These are phyloP conservation scores for Barnardius zonarius DNA, from an alignment of 2,113 vertebrate species.

Conservation along the genomic window DNA sequence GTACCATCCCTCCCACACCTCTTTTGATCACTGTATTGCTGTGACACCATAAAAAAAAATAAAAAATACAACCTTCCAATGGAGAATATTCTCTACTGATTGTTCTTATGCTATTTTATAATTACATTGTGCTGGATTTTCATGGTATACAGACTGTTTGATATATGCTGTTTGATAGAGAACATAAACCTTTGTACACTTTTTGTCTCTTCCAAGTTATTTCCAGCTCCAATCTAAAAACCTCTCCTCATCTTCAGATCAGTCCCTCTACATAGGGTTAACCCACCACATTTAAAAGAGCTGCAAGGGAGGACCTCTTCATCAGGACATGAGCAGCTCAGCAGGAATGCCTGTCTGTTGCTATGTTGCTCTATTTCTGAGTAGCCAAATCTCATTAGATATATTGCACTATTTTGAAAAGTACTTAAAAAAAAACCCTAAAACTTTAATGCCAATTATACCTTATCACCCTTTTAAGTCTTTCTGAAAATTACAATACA, in stretches of 20 bases:
- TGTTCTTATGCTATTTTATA: neutral
- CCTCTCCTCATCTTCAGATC: neutral
- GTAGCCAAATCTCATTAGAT: neutral
- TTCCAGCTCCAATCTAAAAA: neutral
- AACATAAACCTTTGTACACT: neutral
- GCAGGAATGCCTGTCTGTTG: neutral
- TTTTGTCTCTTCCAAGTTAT: neutral
- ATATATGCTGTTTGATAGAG: neutral
- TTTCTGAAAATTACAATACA: neutral
- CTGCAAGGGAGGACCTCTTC: neutral
- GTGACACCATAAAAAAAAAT: neutral
- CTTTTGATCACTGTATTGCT: neutral
- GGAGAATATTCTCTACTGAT: neutral
- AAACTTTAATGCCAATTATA: neutral
- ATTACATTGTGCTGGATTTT: neutral
- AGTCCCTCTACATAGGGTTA: neutral
- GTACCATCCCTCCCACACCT: neutral
- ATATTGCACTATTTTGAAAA: neutral
- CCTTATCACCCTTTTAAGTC: neutral
- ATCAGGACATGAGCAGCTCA: neutral
- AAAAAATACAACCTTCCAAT: neutral
- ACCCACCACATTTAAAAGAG: neutral
- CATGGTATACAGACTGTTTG: neutral
- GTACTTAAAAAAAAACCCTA: neutral
- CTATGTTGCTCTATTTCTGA: neutral